Evolutionary conservation across 2,113 vertebrate genomes (phyloP).

Genomic region (Cryptotis parvus): DNA sequence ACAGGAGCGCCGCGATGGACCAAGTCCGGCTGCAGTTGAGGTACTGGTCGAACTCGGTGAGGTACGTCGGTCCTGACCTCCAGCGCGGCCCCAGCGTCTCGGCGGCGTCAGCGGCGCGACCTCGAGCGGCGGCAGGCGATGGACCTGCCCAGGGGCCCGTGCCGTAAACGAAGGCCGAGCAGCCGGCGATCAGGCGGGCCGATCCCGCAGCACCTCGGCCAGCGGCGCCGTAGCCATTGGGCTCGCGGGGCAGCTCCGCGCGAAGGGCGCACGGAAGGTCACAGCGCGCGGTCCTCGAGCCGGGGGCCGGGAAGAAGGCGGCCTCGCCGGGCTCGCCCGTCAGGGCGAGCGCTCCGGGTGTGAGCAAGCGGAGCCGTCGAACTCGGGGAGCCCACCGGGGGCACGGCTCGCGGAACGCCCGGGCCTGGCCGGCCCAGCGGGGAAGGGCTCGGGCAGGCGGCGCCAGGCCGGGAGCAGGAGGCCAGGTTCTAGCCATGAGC

Average conservation of each 20-base stretch:
- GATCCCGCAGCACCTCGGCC: too few relatives aligned
- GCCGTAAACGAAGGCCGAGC: conserved; percentile 90
- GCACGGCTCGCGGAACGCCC: conserved; percentile 92
- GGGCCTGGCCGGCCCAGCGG: too few relatives aligned
- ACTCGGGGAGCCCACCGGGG: conserved; percentile 88
- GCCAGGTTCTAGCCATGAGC: conserved; percentile 94
- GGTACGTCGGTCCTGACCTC: conserved; percentile 98
- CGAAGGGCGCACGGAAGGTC: conserved; percentile 93
- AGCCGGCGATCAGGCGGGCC: too few relatives aligned
- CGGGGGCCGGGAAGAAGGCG: conserved; percentile 96
- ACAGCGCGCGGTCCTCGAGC: conserved; percentile 93
- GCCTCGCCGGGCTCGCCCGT: conserved; percentile 95
- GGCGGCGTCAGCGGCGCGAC: conserved; percentile 88
- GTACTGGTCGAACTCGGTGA: conserved; percentile 98
- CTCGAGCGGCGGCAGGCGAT: conserved; percentile 96
- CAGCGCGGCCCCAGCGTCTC: conserved; percentile 90
- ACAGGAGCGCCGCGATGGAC: conserved; percentile 89
- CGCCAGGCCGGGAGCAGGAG: conserved; percentile 93
- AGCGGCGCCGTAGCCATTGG: conserved; percentile 89
- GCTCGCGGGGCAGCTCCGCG: conserved; percentile 89
- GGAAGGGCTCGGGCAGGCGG: conserved; percentile 81
- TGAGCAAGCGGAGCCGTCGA: conserved; percentile 96
- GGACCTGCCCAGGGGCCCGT: conserved; percentile 93
- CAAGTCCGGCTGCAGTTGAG: conserved; percentile 94
- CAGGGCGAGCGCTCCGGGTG: conserved; percentile 99